Evolutionary conservation across 2,113 vertebrate species (phyloP), one percentile per base, ranked within the genome.

Genomic region (Thomomys bottae): DNA sequence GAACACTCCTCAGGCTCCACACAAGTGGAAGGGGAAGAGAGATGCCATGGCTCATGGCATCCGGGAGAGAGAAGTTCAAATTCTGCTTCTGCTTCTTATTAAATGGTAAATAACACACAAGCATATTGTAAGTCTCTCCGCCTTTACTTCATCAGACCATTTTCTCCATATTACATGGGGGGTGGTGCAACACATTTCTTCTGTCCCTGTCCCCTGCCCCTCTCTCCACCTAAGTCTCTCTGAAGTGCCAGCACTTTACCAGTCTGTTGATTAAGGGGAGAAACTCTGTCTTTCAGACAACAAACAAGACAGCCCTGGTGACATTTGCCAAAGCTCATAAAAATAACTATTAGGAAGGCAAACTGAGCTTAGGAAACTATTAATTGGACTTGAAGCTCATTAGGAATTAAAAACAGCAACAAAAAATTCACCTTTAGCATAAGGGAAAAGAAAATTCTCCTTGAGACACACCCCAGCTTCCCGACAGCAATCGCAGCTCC

Each of bases 361-460:
- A 97, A 97, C 95, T 94, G 89, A 96, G 95, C 97, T 96, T 96
- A 96, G 96, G 95, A 97, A 97, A 97, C 96, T 96, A 97, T 95
- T 96, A 96, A 95, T 96, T 95, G 92, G 90, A 93, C 93, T 95
- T 97, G 95, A 97, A 95, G 95, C 96, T 97, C 94, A 95, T 97
- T 96, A 97, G 95, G 97, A 97, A 98, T 97, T 97, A 96, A 97
- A 97, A 97, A 93, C 94, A 97, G 96, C 96, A 96, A 96, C 96
- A 97, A 93, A 97, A 91, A 40, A 71, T 82, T 92, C 91, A 94
- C 94, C 93, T 97, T 90, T 95, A 97, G 78, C 82, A 32, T 71
- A 80, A 95, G 36, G 45, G 45, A 49, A 63, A 92, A 89, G 94
- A 95, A 96, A 54, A 54, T 54, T 54, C 92, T 95, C 79, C 91